phyloP scores from a whole-genome alignment of 2,797 vertebrate genomes.

The Smutsia temminckii region DNA sequence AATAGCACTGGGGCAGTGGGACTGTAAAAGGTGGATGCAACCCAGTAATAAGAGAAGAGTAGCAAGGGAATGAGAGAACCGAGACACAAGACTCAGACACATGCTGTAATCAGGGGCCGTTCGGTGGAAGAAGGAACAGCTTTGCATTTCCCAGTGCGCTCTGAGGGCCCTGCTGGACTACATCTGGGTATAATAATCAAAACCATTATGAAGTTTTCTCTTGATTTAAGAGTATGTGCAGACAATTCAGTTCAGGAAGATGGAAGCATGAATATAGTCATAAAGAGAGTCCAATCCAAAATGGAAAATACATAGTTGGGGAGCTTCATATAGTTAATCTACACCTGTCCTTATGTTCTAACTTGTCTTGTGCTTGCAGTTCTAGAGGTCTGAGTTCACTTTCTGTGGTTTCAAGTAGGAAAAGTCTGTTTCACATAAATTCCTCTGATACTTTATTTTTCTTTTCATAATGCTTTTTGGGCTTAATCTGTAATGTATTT shows the following conservation, averaged over 20 bases:
- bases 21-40: not conserved
- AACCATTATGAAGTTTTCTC: not conserved
- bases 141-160: not conserved
- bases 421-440: not conserved
- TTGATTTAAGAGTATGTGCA: not conserved
- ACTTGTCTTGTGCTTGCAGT: not conserved
- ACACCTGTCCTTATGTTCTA: not conserved
- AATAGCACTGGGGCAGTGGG: not conserved
- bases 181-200: not conserved
- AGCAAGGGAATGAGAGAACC: not conserved
- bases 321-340: not conserved
- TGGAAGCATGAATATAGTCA: not conserved
- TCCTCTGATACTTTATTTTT: not conserved
- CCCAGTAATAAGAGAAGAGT: not conserved
- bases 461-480: not conserved
- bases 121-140: not conserved
- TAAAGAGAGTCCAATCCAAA: not conserved
- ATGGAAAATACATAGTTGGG: not conserved
- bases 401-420: not conserved
- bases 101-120: not conserved
- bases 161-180: not conserved
- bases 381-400: not conserved
- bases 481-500: not conserved
- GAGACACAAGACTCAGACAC: not conserved
- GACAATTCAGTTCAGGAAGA: not conserved